Conservation (phyloP, 2,888 invertebrate genomes). For the Mactromeris polynyma region DNA sequence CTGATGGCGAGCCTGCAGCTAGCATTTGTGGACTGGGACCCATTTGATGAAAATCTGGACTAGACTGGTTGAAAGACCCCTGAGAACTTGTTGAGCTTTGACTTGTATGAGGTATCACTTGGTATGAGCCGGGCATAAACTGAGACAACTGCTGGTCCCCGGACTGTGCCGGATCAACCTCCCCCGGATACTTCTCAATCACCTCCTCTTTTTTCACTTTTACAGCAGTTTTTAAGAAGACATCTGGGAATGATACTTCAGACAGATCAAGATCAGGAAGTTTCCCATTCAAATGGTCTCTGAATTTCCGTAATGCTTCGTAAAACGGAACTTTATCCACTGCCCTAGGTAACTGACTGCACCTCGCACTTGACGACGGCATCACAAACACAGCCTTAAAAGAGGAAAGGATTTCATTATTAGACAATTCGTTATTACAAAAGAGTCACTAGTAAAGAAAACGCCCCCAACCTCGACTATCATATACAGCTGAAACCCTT, state of each 20-base stretch:
- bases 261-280: constrained; percentile 81
- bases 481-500: too few relatives aligned
- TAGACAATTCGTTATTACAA: too few relatives aligned
- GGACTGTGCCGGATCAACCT: not conserved
- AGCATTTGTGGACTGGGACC: constrained; percentile 1
- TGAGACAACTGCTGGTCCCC: constrained; percentile 40
- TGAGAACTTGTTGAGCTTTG: constrained; percentile 20
- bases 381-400: constrained; percentile 98
- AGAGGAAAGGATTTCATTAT: constrained; percentile 52
- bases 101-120: constrained; percentile 57
- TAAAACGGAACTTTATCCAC: constrained; percentile 99
- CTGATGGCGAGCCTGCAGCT: not conserved
- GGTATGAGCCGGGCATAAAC: constrained; percentile 51
- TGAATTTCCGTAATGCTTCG: constrained; percentile 96
- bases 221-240: constrained; percentile 80
- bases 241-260: constrained; percentile 86
- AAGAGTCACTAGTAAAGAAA: too few relatives aligned
- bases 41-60: not conserved
- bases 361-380: constrained; percentile 99
- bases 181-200: constrained; percentile 32
- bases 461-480: too few relatives aligned
- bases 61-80: constrained; percentile 25
- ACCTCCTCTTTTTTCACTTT: constrained; percentile 70
- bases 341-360: constrained; percentile 98
- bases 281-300: constrained; percentile 96